Evolutionary conservation across 1,140 invertebrate genomes (phyloP), one percentile per base, ranked within the genome.

Genomic region (Colletes gigas): DNA sequence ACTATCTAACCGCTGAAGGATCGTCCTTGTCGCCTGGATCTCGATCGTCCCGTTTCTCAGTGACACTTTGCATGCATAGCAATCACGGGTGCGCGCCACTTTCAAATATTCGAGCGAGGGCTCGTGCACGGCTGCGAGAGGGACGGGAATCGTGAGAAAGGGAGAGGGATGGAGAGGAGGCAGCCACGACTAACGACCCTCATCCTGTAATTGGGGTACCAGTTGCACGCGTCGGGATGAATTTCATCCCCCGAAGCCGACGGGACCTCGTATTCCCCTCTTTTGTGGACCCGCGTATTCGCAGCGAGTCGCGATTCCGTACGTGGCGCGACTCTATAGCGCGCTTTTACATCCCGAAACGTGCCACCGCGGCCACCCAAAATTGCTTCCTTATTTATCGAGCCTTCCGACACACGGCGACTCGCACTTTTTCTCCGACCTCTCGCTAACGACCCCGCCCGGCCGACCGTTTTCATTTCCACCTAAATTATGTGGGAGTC

Each of bases 121-220:
- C n/a, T 50, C 66, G 66, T 19, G 50, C 47, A 57, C 57, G 52
- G 19, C 60, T 12, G 14, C 17, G 47, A 15, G 41, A 66, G 44
- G n/a, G 30, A 67, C 62, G 62, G 69, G 67, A 30, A 30, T 30
- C 30, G 30, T 30, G 63, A 54, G 68, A 66, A 57, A 67, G 67
- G 57, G 69, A 71, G 63, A 54, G 68, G 62, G 59, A 50, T 12
- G 12, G 68, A 71, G 72, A 59, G 72, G 39, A 55, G 54, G 71
- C 66, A 44, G 54, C 52, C 41, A 78, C 85, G 73, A 80, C 83
- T 83, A 85, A 85, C 78, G 77, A 78, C 77, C 81, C 86, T 83
- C 85, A 78, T 65, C 79, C 79, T 84, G 84, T 86, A 86, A 86
- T 88, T 88, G 83, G 86, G 86, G 83, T 86, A 88, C 86, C 84